Evolutionary conservation across 2,888 invertebrate genomes (phyloP), one percentile per base, ranked within the genome.

Genomic region (Parasteatoda lunata): DNA sequence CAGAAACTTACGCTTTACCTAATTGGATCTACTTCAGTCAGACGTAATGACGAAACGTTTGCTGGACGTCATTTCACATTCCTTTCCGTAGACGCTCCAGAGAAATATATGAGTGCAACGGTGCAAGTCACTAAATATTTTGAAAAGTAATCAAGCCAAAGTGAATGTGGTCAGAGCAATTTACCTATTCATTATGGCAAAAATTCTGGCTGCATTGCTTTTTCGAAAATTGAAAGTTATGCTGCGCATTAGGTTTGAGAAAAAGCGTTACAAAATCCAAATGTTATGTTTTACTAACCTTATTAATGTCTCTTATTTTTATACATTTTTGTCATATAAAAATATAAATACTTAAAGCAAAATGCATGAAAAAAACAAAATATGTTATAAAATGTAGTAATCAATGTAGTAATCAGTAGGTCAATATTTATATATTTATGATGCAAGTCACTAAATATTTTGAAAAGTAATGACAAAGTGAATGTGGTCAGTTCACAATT

Each of bases 1-100:
- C 3, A 54, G 54, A 54, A 54, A 54, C 9, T 11, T 13, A 54
- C 54, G 54, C 54, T 54, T 54, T 13, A 54, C 73, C 78, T 79
- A 79, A 79, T 79, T 79, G 78, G 78, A 79, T 71, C 70, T 71
- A 70, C 78, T 71, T 64, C 70, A 15, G 52, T 48, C 69, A 69
- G 70, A 79, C 30, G 70, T 30, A 71, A 66, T 66, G 66, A 66
- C 64, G 64, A 30, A 30, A 30, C 30, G 30, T 30, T 30, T 2
- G 4, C 54, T 11, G 54, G 13, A 54, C 54, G 13, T 54, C 54
- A 13, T 30, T 30, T 30, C 30, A 30, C 30, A 30, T 54, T 54
- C 54, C 54, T 54, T 8, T 13, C 54, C 54, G 8, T 8, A 11
- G 54, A 11, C 54, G 54, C 9, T 11, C 8, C 9, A 3, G 3